Evolutionary conservation across 2,113 vertebrate genomes (phyloP).

Genomic region (Dicaeum eximium): DNA sequence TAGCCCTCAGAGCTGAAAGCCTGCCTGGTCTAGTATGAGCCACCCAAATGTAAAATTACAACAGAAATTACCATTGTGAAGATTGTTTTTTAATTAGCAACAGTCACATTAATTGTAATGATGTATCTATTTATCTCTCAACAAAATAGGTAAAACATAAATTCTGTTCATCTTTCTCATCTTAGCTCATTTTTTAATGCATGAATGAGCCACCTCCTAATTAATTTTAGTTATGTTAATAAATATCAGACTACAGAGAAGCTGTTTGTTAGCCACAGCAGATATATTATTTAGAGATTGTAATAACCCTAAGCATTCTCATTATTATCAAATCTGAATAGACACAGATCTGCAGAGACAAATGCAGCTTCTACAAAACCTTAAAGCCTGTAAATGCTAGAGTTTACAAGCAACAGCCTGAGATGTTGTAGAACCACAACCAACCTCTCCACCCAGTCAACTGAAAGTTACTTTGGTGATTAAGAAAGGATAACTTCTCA

Average conservation of each 20-base stretch:
- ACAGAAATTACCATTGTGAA: not conserved
- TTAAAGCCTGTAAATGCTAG: not conserved
- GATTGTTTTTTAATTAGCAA: constrained; percentile 42
- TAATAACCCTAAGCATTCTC: constrained; percentile 27
- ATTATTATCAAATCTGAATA: constrained; percentile 23
- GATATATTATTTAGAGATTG: constrained; percentile 25
- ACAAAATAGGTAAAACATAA: constrained; percentile 11
- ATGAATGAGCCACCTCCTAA: constrained; percentile 10
- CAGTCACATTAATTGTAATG: constrained; percentile 18
- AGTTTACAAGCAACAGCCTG: not conserved
- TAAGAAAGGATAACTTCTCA: not conserved
- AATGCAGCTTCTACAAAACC: not conserved
- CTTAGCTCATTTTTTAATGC: not conserved
- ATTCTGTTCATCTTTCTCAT: constrained; percentile 36
- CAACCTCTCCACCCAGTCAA: not conserved
- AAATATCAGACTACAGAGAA: constrained; percentile 16
- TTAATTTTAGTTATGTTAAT: constrained; percentile 48
- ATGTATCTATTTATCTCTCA: constrained; percentile 30
- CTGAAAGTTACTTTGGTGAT: not conserved
- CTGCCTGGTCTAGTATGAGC: not conserved
- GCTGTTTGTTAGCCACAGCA: constrained; percentile 25
- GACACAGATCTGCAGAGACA: not conserved
- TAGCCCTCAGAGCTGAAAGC: not conserved
- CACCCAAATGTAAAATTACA: constrained; percentile 4
- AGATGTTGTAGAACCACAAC: not conserved